Conservation (phyloP, 2,113 vertebrate genomes). For the Glareola pratincola region DNA sequence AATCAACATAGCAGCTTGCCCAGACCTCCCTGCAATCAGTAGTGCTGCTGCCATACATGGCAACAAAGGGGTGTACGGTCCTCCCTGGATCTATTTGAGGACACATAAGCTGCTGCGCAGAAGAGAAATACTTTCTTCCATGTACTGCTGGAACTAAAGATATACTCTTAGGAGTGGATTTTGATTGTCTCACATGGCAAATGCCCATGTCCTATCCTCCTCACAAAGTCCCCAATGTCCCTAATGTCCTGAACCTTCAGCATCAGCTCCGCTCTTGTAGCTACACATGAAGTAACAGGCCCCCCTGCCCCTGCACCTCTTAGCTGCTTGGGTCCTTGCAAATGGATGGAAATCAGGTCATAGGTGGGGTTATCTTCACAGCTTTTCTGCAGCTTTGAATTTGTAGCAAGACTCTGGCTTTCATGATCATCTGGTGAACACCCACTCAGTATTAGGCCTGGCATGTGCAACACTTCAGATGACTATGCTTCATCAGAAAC, state of each 20-base stretch:
- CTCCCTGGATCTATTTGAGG: not conserved
- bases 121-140: not conserved
- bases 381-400: not conserved
- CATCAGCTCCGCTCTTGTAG: not conserved
- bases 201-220: not conserved
- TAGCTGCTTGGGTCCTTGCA: not conserved
- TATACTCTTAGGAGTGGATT: not conserved
- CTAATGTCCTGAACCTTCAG: not conserved
- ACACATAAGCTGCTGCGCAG: not conserved
- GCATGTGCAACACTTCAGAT: fast-evolving
- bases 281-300: not conserved
- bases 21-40: not conserved
- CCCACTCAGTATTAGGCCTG: not conserved
- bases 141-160: not conserved
- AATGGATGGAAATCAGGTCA: not conserved
- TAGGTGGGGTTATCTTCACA: not conserved
- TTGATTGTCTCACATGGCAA: not conserved
- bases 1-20: not conserved
- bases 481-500: not conserved
- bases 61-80: fast-evolving
- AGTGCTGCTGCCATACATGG: not conserved
- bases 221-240: not conserved
- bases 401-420: not conserved
- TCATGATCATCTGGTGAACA: not conserved
- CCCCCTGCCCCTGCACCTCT: fast-evolving